Percentiles rank a stretch among this genome's conserved stretches.
phyloP scores from a whole-genome alignment of 2,797 vertebrate genomes.

The Steatocranus sp. region DNA sequence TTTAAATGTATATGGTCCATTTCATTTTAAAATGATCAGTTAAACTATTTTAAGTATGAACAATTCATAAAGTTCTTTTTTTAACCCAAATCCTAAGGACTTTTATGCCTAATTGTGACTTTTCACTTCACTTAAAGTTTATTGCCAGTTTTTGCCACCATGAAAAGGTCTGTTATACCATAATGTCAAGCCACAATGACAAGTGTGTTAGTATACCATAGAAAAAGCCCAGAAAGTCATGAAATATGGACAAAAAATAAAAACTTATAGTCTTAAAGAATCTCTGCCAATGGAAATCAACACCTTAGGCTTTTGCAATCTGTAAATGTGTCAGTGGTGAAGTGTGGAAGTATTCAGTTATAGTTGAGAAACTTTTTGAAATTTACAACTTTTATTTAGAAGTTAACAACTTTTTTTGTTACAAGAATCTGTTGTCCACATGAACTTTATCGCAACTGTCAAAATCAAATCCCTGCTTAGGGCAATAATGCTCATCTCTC shows the following conservation, averaged over 20 bases:
- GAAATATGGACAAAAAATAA: background rate
- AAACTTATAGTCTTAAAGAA: background rate
- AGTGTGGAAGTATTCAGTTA: background rate
- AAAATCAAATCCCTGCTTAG: conserved; percentile 19
- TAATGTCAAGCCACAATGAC: background rate
- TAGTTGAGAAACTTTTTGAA: background rate
- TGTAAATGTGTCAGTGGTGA: background rate
- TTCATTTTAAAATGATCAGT: background rate
- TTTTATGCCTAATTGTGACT: background rate
- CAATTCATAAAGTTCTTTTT: background rate
- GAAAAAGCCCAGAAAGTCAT: background rate
- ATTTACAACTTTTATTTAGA: background rate
- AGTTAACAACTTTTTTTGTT: background rate
- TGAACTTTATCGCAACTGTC: conserved; percentile 12
- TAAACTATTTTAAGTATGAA: background rate
- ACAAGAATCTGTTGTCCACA: background rate
- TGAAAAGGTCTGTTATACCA: background rate
- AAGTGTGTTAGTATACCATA: background rate
- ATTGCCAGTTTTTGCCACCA: background rate
- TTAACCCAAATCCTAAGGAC: accelerated
- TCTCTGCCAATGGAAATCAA: background rate
- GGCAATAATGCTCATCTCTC: conserved; percentile 29
- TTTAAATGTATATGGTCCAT: background rate
- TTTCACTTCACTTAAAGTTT: background rate
- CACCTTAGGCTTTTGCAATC: background rate